A percentile compares a stretch with the other conserved stretches of the same genome.
Evolutionary conservation across 2,888 invertebrate species (phyloP).

Genomic region (Pristionchus entomophagus): DNA sequence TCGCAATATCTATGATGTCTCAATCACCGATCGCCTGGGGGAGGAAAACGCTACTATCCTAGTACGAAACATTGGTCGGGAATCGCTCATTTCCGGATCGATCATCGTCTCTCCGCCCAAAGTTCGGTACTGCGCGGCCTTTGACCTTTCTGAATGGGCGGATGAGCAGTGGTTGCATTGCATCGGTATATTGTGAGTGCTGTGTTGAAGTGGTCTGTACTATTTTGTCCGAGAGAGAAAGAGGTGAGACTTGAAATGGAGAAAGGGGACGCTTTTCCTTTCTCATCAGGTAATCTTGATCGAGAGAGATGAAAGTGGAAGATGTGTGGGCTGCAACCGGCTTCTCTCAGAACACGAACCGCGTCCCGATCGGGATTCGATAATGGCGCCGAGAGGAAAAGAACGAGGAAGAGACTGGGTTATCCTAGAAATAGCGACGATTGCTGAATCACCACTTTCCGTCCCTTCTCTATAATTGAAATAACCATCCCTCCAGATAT

Average conservation of each 20-base stretch:
- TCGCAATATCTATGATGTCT: background rate
- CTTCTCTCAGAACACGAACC: conserved; percentile 18
- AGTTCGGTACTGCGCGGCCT: background rate
- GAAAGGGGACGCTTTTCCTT: background rate
- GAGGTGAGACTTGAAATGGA: background rate
- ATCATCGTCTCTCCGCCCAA: background rate
- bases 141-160: conserved; percentile 3
- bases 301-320: background rate
- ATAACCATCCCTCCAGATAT: background rate
- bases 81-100: background rate
- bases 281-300: conserved; percentile 37
- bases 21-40: background rate
- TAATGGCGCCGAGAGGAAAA: background rate
- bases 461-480: background rate
- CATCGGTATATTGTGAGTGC: too few relatives aligned
- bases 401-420: conserved; percentile 1
- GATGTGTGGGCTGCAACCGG: background rate
- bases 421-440: background rate
- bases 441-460: background rate
- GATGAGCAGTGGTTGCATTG: too few relatives aligned
- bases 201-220: too few relatives aligned
- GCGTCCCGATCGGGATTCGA: background rate
- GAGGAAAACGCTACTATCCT: background rate
- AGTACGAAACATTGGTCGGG: background rate
- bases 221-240: too few relatives aligned